A percentile compares a stretch with the other conserved stretches of the same genome.
Conservation (phyloP, 37 sponge, comb jelly and placozoan genomes). For the Bolinopsis microptera region DNA sequence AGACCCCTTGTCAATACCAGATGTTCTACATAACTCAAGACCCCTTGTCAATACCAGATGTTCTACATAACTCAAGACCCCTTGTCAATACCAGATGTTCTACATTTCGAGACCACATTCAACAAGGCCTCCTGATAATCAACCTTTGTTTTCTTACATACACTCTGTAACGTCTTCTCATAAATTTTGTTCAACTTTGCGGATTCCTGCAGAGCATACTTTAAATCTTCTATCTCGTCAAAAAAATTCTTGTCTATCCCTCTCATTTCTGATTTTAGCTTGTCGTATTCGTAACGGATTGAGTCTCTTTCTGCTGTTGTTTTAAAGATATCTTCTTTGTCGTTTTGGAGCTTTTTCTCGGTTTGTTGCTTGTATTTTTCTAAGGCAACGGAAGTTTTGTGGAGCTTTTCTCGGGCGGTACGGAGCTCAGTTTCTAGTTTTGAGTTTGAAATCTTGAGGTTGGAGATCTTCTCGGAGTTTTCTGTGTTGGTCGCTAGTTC, state of each 20-base stretch:
- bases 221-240: conserved; percentile 61
- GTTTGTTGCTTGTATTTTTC: conserved; percentile 47
- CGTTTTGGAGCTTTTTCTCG: background rate
- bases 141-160: conserved; percentile 42
- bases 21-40: no score
- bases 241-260: conserved; percentile 59
- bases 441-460: conserved; percentile 19
- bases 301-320: conserved; percentile 35
- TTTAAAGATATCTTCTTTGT: conserved; percentile 31
- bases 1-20: no score
- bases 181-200: conserved; percentile 60
- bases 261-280: conserved; percentile 26
- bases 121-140: conserved; percentile 36
- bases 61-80: background rate
- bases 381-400: conserved; percentile 4
- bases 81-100: background rate
- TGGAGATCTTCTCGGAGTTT: conserved; percentile 53
- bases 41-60: no score
- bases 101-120: background rate
- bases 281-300: conserved; percentile 15
- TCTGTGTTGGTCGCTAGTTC: conserved; percentile 42
- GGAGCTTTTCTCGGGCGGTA: conserved; percentile 23
- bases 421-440: background rate
- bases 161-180: conserved; percentile 58
- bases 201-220: conserved; percentile 57